A percentile compares a stretch with the other conserved stretches of the same genome.
phyloP scores from a whole-genome alignment of 2,888 invertebrate species.

The Noctua fimbriata region DNA sequence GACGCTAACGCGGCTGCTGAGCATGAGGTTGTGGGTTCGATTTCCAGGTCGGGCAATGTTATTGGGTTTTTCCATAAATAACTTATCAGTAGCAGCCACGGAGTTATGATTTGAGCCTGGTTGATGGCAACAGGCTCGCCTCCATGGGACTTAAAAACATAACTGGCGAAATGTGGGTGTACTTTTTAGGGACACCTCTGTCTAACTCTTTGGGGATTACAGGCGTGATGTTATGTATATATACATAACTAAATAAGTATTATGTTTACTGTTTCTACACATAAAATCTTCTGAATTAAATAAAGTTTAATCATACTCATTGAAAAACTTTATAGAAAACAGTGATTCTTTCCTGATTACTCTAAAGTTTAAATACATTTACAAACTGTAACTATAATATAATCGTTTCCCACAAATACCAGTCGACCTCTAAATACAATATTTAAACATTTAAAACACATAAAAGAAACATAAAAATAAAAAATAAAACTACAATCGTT shows the following conservation, averaged over 20 bases:
- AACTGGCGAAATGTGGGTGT: no score
- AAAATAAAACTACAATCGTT: slow-evolving; percentile 50
- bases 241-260: background rate
- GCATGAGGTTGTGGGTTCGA: no score
- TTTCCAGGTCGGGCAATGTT: no score
- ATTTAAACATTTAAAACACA: slow-evolving; percentile 44
- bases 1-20: no score
- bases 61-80: no score
- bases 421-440: slow-evolving; percentile 36
- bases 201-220: no score
- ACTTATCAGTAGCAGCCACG: no score
- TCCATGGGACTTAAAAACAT: no score
- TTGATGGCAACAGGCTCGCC: no score
- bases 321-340: background rate
- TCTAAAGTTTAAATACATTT: background rate
- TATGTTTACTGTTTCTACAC: background rate
- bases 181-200: no score
- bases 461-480: slow-evolving; percentile 49
- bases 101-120: no score
- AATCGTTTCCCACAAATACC: background rate
- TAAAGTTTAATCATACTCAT: background rate
- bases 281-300: background rate
- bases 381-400: background rate
- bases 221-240: no score
- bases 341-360: background rate